Percentiles rank a stretch among this genome's conserved stretches.
Evolutionary conservation across 2,888 invertebrate genomes (phyloP).

Genomic region (Xylota sylvarum): DNA sequence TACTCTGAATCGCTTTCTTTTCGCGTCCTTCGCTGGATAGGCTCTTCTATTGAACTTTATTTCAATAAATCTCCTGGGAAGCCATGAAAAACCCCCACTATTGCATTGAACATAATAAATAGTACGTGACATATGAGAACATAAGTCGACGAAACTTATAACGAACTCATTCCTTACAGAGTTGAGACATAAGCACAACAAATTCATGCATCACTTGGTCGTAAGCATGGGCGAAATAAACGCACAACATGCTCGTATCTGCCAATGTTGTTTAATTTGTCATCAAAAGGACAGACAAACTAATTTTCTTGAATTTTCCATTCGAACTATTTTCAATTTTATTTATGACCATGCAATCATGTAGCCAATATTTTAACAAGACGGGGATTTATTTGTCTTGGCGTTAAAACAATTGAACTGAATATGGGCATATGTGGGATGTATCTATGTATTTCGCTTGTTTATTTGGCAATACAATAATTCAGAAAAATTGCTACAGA

Average conservation of each 20-base stretch:
- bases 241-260: not conserved
- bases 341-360: conserved; percentile 31
- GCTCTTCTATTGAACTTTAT: too few relatives aligned
- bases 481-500: not conserved
- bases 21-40: too few relatives aligned
- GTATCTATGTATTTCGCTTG: not conserved
- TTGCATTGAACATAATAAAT: not conserved
- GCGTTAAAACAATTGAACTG: conserved; percentile 23
- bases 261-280: conserved; percentile 11
- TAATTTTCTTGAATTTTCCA: conserved; percentile 40
- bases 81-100: not conserved
- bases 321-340: conserved; percentile 50
- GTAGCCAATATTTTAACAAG: conserved; percentile 18
- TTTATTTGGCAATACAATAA: not conserved
- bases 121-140: not conserved
- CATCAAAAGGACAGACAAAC: conserved; percentile 2
- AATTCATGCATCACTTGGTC: not conserved
- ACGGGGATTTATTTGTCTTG: conserved; percentile 40
- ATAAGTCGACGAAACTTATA: not conserved
- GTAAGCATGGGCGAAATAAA: not conserved
- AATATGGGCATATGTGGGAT: not conserved
- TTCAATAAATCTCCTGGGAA: not conserved
- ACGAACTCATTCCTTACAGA: not conserved
- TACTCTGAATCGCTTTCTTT: not conserved
- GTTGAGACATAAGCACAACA: too few relatives aligned